Conservation (phyloP, 2,113 vertebrate genomes). For the Eptatretus burgeri region DNA sequence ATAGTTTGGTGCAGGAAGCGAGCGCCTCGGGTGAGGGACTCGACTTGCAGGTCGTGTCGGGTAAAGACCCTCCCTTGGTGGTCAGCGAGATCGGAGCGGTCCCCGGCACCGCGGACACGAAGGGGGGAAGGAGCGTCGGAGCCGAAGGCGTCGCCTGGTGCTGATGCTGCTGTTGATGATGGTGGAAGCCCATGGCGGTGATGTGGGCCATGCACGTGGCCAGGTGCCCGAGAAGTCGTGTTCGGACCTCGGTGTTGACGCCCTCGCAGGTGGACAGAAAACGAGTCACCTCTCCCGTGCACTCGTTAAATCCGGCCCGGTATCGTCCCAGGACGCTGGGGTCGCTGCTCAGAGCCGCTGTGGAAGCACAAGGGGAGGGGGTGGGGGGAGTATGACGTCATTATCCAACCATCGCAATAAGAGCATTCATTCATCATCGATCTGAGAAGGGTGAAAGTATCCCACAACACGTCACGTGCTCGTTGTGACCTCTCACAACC, state of each 20-base stretch:
- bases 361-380: background rate
- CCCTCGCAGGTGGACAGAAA: slow-evolving; percentile 95
- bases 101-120: slow-evolving; percentile 19
- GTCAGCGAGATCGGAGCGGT: slow-evolving; percentile 18
- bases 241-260: slow-evolving; percentile 80
- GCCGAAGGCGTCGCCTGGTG: slow-evolving; percentile 26
- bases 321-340: slow-evolving; percentile 80
- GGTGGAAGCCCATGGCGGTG: slow-evolving; percentile 59
- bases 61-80: slow-evolving; percentile 19
- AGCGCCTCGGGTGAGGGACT: slow-evolving; percentile 25
- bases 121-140: slow-evolving; percentile 22
- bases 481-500: too few species aligned
- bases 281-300: slow-evolving; percentile 87
- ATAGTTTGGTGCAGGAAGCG: slow-evolving; percentile 29
- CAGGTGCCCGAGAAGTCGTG: slow-evolving; percentile 67
- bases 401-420: too few species aligned
- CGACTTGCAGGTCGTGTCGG: slow-evolving; percentile 28
- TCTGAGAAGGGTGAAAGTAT: too few species aligned
- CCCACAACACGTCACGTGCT: too few species aligned
- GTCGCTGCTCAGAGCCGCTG: slow-evolving; percentile 70
- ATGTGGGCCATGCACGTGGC: slow-evolving; percentile 96
- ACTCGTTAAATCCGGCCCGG: slow-evolving; percentile 86
- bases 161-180: slow-evolving; percentile 24
- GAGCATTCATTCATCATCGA: too few species aligned
- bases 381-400: too few species aligned